Base-by-base conservation (phyloP, 2,888 invertebrate species). In the Nomada hirtipes region DNA sequence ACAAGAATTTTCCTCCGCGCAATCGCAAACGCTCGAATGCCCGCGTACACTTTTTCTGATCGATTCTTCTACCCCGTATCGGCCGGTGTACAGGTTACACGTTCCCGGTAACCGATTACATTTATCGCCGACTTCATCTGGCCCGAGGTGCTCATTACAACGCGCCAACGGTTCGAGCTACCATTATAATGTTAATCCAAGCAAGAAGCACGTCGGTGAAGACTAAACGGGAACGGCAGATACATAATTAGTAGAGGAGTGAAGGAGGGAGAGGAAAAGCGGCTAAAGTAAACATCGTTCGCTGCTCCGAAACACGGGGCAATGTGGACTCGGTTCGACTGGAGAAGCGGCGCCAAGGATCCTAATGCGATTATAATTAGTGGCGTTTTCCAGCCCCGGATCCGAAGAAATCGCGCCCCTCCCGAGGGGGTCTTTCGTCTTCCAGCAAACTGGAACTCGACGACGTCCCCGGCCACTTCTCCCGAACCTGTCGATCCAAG, bases 281-380 rank as follows among this genome's bases (percentile, higher is more conserved):
- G 52, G 70, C 13, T 55, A 79, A 82, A 72, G 84, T 71, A 80
- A 76, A 81, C 74, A 84, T 77, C 68, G 77, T 53, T 60, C 60
- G 42, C 29, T 36, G 61, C n/a, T 47, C 70, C 70, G 36, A 60
- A 73, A 73, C 65, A 69, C 29, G 26, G 15, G 29, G 52, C n/a
- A 50, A 55, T 59, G 67, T 61, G 73, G 71, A 83, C 77, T 70
- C 73, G 75, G 70, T 76, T 82, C 82, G 60, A 67, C 64, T 63
- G 29, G 64, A 79, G 80, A 77, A 55, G 64, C 79, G 75, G 76
- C 76, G 83, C 75, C 85, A 79, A 53, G 67, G 71, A 78, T 84
- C 82, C 85, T 85, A 87, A 88, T 88, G 89, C 81, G 89, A 88
- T 88, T 88, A 88, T 88, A 88, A 88, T 88, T 88, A 86, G 85